These are phyloP conservation scores for Megastigmus dorsalis DNA, from an alignment of 2,888 invertebrate species.

Conservation along the genomic window DNA sequence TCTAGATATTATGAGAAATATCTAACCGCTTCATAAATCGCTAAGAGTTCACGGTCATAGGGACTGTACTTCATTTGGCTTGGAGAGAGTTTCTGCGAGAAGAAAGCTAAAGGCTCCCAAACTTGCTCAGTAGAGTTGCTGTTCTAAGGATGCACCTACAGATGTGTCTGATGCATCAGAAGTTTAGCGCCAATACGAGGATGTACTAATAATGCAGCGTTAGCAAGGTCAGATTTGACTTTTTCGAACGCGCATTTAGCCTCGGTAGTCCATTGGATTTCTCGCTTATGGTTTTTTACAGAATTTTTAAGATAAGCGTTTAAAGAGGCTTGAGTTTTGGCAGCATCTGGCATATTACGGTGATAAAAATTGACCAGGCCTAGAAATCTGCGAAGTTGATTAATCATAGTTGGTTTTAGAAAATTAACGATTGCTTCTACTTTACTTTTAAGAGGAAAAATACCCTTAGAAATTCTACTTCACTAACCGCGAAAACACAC, in stretches of 20 bases:
- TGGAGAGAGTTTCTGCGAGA: not conserved
- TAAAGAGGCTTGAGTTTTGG: slow-evolving; percentile 1
- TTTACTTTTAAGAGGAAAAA: not conserved
- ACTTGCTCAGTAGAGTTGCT: not conserved
- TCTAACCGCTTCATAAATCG: slow-evolving; percentile 24
- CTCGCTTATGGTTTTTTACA: slow-evolving; percentile 46
- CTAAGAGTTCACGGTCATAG: slow-evolving; percentile 41
- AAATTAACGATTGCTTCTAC: not conserved
- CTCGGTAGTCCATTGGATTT: slow-evolving; percentile 38
- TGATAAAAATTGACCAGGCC: not conserved
- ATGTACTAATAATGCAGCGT: slow-evolving; percentile 36
- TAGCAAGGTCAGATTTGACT: slow-evolving; percentile 19
- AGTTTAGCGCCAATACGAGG: not conserved
- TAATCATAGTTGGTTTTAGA: not conserved
- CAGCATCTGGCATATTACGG: not conserved
- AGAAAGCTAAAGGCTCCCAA: slow-evolving; percentile 45
- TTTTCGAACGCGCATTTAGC: slow-evolving; percentile 41
- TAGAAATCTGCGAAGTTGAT: not conserved
- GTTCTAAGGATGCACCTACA: slow-evolving; percentile 42
- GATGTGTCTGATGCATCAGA: slow-evolving; percentile 42
- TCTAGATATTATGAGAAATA: slow-evolving; percentile 39
- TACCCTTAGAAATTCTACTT: no score
- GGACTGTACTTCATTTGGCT: slow-evolving; percentile 16
- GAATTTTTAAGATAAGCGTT: slow-evolving; percentile 38
- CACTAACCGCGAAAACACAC: not conserved